These are phyloP conservation scores for Podarcis cretensis DNA, from an alignment of 2,113 vertebrate genomes.

Conservation along the genomic window DNA sequence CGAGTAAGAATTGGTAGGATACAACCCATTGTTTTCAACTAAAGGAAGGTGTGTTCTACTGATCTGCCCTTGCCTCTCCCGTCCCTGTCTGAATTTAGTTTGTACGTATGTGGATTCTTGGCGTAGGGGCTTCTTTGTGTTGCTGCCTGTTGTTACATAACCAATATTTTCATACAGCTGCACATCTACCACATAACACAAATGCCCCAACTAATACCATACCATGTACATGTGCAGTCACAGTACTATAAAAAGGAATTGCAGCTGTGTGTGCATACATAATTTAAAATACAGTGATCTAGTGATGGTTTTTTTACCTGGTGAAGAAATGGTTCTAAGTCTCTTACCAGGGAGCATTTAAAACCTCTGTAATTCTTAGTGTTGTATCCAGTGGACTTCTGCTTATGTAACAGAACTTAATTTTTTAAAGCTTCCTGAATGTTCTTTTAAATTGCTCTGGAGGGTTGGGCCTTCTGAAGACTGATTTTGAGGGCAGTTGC, in stretches of 20 bases:
- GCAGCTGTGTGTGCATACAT: too few species aligned
- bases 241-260: background rate
- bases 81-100: background rate
- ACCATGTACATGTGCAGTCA: background rate
- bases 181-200: too few species aligned
- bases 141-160: too few species aligned
- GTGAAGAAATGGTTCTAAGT: background rate
- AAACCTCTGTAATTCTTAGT: background rate
- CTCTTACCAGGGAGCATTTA: background rate
- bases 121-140: too few species aligned
- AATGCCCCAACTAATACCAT: too few species aligned
- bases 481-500: too few species aligned
- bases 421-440: background rate
- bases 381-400: too few species aligned
- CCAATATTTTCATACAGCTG: too few species aligned
- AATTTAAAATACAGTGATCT: background rate
- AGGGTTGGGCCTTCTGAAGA: too few species aligned
- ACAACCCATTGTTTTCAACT: background rate
- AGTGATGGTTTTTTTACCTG: background rate
- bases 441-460: background rate
- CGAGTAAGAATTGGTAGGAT: too few species aligned
- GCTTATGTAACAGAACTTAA: too few species aligned
- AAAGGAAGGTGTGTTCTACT: background rate
- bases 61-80: background rate
- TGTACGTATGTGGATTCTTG: background rate